Evolutionary conservation across 37 sponge, comb jelly and placozoan genomes (phyloP).

Genomic region (Cliona cf. orientalis): DNA sequence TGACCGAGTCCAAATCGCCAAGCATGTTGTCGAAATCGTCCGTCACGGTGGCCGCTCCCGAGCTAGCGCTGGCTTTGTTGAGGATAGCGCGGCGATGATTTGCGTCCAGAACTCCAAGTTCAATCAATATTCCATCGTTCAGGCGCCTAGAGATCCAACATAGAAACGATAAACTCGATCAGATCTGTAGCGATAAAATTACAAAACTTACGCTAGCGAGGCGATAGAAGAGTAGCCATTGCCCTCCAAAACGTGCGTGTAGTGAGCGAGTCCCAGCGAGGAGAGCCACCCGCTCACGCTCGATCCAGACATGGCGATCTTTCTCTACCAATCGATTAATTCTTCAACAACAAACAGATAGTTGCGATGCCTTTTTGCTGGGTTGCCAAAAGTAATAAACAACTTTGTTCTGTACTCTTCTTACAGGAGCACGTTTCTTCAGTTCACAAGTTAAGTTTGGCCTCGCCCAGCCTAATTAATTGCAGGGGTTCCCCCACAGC

Average conservation of each 20-base stretch:
- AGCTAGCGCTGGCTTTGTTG: conserved; percentile 21
- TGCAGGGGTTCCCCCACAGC: too few relatives aligned
- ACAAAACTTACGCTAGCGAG: conserved; percentile 27
- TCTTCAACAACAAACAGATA: too few relatives aligned
- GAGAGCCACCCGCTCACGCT: conserved; percentile 39
- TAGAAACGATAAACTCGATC: not conserved
- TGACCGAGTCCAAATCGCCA: conserved; percentile 59
- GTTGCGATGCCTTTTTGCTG: too few relatives aligned
- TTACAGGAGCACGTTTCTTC: too few relatives aligned
- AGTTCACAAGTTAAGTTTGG: too few relatives aligned
- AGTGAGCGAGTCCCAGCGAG: conserved; percentile 47
- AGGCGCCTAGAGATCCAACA: conserved; percentile 9
- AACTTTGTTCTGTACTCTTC: too few relatives aligned
- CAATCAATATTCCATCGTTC: conserved; percentile 9
- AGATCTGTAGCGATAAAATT: not conserved
- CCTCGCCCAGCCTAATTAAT: too few relatives aligned
- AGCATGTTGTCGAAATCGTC: conserved; percentile 61
- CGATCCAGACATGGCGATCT: conserved; percentile 1
- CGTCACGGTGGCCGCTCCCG: not conserved
- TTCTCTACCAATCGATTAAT: not conserved
- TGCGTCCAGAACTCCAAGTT: conserved; percentile 36
- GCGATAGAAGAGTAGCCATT: conserved; percentile 36
- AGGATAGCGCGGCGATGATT: conserved; percentile 54
- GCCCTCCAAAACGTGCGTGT: conserved; percentile 38
- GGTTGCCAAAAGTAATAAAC: too few relatives aligned